Base-by-base conservation (phyloP, 2,888 invertebrate genomes). In the Thecophora atra region DNA sequence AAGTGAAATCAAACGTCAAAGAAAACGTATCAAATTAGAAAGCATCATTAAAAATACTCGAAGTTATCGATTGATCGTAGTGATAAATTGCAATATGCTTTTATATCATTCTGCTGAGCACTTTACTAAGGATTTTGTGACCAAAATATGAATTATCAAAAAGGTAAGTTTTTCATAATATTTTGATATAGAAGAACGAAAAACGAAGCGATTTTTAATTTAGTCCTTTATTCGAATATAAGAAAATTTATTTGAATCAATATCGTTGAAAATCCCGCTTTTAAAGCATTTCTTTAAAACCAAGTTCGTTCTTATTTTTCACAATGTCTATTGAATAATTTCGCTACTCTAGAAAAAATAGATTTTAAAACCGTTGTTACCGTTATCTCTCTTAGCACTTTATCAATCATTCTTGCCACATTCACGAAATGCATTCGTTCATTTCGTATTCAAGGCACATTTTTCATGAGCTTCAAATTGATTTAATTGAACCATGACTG, bases 401-500 rank as follows among this genome's bases (percentile, higher is more conserved):
- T 58, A 24, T 58, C 58, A 5, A 58, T 1, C 58, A 58, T 58
- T 3, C 24, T 58, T 28, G 19, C 26, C 58, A 15, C 24, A 21
- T 58, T 17, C 58, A 4, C 17, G 47, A 47, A 6, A 37, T 58
- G 11, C 58, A 19, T 15, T 58, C n/a, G 11, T n/a, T 62, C 63
- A 62, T 70, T 70, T 28, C 78, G 80, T 81, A 82, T 83, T 81
- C 82, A 78, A 77, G 71, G 77, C 82, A 83, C 81, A 81, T 76
- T 74, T 78, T 77, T 78, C 77, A 79, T 80, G 77, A 77, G 80
- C 80, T 81, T 80, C 83, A 84, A 85, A 84, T 85, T 82, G 83
- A 84, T 84, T 85, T 85, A 84, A 85, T 84, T 85, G 85, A 85
- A 85, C 85, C 84, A 84, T 82, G 80, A 77, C 76, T 77, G 74